phyloP scores from a whole-genome alignment of 1,140 invertebrate species.

The Diabrotica undecimpunctata region DNA sequence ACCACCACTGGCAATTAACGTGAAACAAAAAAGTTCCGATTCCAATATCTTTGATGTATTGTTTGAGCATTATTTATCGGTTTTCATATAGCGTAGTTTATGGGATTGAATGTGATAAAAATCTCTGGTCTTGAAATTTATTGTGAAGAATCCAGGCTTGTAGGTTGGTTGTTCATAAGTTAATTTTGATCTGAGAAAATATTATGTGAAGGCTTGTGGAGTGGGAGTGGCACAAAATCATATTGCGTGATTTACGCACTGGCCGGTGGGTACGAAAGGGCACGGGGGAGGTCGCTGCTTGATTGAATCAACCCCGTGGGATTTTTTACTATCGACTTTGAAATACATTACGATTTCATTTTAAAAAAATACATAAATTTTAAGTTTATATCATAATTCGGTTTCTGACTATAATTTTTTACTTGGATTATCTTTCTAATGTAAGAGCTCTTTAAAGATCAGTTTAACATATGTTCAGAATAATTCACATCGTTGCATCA shows the following conservation, averaged over 20 bases:
- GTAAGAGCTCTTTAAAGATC: too few relatives aligned
- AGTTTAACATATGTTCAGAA: too few relatives aligned
- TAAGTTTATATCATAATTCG: too few relatives aligned
- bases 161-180: conserved; percentile 2
- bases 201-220: background rate
- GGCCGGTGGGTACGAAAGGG: conserved; percentile 1
- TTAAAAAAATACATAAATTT: too few relatives aligned
- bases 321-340: too few relatives aligned
- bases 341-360: too few relatives aligned
- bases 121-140: background rate
- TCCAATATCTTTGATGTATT: background rate
- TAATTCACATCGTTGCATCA: too few relatives aligned
- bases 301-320: background rate
- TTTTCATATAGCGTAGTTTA: background rate
- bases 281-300: background rate
- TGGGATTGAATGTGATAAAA: background rate
- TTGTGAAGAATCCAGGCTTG: conserved; percentile 1
- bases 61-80: background rate
- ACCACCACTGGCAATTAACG: background rate
- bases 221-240: background rate
- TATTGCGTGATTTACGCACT: background rate
- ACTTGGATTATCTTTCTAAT: too few relatives aligned
- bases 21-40: background rate
- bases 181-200: conserved; percentile 3
- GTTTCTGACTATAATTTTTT: too few relatives aligned